phyloP scores from a whole-genome alignment of 2,797 vertebrate species.

The Benthosema pterotum region DNA sequence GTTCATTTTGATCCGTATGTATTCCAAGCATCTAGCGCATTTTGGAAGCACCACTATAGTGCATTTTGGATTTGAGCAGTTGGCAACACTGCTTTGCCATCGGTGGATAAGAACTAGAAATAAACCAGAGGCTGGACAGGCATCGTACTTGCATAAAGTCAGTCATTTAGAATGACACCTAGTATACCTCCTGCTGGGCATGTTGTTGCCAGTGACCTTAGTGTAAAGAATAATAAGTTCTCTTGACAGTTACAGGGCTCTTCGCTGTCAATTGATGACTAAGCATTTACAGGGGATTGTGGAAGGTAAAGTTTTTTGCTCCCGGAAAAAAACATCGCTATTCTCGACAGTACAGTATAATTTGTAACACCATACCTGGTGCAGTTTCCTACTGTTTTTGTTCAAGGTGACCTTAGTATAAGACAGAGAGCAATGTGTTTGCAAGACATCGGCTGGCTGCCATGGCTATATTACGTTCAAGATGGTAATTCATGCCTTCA shows the following conservation, averaged over 20 bases:
- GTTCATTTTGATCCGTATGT: too few relatives aligned
- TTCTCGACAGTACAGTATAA: conserved; percentile 46
- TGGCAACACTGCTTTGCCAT: too few relatives aligned
- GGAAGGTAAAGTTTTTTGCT: conserved; percentile 41
- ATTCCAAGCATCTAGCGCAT: too few relatives aligned
- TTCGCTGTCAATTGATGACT: conserved; percentile 38
- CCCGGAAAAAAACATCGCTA: conserved; percentile 37
- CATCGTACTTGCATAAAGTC: conserved; percentile 43
- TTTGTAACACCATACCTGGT: background rate
- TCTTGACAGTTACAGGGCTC: conserved; percentile 41
- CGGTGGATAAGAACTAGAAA: conserved; percentile 55
- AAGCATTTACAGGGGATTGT: conserved; percentile 36
- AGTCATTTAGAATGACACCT: conserved; percentile 39
- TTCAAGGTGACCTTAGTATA: conserved; percentile 66
- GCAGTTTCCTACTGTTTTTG: conserved; percentile 21
- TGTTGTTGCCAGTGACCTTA: conserved; percentile 32
- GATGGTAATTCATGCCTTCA: conserved; percentile 68
- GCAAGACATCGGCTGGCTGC: conserved; percentile 44
- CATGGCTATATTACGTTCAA: conserved; percentile 46
- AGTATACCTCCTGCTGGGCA: conserved; percentile 26
- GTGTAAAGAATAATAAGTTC: conserved; percentile 36
- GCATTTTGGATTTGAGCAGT: too few relatives aligned
- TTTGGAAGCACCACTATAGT: too few relatives aligned
- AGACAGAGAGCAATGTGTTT: conserved; percentile 63
- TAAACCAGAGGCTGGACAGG: conserved; percentile 38